These are phyloP conservation scores for Otus sunia DNA, from an alignment of 2,113 vertebrate species.

Conservation along the genomic window DNA sequence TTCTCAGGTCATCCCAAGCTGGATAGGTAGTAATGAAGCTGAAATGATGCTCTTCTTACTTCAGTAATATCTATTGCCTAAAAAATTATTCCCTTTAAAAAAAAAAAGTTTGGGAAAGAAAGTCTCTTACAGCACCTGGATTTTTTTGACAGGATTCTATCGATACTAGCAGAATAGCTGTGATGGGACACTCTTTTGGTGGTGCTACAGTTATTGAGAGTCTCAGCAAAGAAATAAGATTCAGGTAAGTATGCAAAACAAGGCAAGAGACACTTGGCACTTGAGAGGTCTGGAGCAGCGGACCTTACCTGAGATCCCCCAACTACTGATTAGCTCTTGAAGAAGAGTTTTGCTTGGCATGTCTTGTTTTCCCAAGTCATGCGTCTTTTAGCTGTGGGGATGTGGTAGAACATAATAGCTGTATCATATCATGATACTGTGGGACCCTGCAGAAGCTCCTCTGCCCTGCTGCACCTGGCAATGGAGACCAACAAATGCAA, in stretches of 20 bases:
- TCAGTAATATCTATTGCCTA: not conserved
- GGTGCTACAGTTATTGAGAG: conserved; percentile 88
- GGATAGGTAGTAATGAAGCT: not conserved
- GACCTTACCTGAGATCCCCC: not conserved
- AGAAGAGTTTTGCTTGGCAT: not conserved
- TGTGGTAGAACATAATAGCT: not conserved
- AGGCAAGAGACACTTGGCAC: not conserved
- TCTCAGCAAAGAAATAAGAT: conserved; percentile 87
- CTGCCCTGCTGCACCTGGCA: not conserved
- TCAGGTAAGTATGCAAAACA: conserved; percentile 81
- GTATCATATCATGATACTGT: not conserved
- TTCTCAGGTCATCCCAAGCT: not conserved
- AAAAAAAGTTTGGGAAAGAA: not conserved
- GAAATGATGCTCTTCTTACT: not conserved
- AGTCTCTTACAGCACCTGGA: conserved; percentile 31
- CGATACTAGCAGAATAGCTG: conserved; percentile 82
- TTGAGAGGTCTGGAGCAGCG: not conserved
- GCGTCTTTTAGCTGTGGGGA: not conserved
- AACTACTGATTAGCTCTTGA: not conserved
- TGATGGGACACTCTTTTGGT: conserved; percentile 95
- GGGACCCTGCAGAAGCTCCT: not conserved
- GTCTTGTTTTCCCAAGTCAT: not conserved
- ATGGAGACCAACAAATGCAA: not conserved
- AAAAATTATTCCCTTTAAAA: not conserved
- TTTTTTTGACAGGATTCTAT: conserved; percentile 82